These are phyloP conservation scores for Luscinia megarhynchos DNA, from an alignment of 2,797 vertebrate genomes.

Conservation along the genomic window DNA sequence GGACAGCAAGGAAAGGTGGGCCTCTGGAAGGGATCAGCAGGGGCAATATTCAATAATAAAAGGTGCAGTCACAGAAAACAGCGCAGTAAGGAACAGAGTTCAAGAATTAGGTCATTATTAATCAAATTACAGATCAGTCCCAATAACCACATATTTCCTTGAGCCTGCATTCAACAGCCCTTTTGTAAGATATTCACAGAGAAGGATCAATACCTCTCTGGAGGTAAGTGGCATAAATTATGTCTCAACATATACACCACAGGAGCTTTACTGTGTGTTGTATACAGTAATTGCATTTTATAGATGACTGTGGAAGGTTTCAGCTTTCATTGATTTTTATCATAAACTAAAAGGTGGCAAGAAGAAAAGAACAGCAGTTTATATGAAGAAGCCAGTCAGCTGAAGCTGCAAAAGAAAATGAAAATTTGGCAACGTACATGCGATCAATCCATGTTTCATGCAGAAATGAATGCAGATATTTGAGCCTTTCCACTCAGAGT, in stretches of 20 bases:
- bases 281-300: constrained; percentile 87
- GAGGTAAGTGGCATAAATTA: constrained; percentile 88
- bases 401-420: constrained; percentile 79
- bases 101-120: constrained; percentile 81
- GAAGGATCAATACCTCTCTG: constrained; percentile 88
- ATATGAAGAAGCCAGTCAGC: constrained; percentile 78
- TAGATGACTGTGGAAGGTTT: constrained; percentile 84
- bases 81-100: constrained; percentile 58
- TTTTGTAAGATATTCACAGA: constrained; percentile 82
- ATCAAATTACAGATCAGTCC: constrained; percentile 80
- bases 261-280: constrained; percentile 81
- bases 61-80: constrained; percentile 50
- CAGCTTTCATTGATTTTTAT: constrained; percentile 89
- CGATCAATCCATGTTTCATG: constrained; percentile 75
- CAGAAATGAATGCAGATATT: constrained; percentile 73
- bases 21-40: not conserved
- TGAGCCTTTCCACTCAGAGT: constrained; percentile 65
- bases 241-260: constrained; percentile 82
- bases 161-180: constrained; percentile 71
- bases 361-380: constrained; percentile 79
- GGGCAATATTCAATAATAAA: constrained; percentile 18
- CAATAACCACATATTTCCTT: constrained; percentile 81
- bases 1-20: not conserved
- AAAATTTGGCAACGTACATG: constrained; percentile 58
- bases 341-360: constrained; percentile 81